Conservation (phyloP, 2,113 vertebrate species). For the Nothocercus julius region DNA sequence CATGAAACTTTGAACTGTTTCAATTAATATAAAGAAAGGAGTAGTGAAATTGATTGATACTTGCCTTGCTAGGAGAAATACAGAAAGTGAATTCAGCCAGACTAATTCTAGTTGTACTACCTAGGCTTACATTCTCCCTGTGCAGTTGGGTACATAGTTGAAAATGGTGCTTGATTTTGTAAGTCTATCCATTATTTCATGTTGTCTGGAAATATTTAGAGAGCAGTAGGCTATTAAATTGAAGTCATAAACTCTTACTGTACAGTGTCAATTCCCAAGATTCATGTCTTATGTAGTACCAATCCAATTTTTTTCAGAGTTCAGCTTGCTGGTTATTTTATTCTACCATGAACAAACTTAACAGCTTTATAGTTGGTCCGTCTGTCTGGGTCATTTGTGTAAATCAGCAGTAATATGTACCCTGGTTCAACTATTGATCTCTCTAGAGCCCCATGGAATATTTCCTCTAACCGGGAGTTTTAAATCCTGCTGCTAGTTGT, state of each 20-base stretch:
- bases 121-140: neutral
- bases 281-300: constrained; percentile 12
- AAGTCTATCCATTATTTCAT: neutral
- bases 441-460: neutral
- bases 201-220: constrained; percentile 14
- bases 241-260: neutral
- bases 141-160: neutral
- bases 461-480: neutral
- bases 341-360: constrained; percentile 15
- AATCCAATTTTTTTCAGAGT: constrained; percentile 19
- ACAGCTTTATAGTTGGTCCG: neutral
- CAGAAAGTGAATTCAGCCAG: neutral
- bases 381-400: neutral
- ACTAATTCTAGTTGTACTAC: neutral
- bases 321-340: neutral
- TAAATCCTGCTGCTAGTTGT: neutral
- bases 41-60: neutral
- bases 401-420: neutral
- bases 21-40: neutral
- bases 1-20: neutral
- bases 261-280: neutral
- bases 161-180: neutral
- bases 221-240: neutral
- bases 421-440: neutral
- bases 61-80: neutral